phyloP scores from a whole-genome alignment of 2,113 vertebrate genomes.

The Nesoenas mayeri region DNA sequence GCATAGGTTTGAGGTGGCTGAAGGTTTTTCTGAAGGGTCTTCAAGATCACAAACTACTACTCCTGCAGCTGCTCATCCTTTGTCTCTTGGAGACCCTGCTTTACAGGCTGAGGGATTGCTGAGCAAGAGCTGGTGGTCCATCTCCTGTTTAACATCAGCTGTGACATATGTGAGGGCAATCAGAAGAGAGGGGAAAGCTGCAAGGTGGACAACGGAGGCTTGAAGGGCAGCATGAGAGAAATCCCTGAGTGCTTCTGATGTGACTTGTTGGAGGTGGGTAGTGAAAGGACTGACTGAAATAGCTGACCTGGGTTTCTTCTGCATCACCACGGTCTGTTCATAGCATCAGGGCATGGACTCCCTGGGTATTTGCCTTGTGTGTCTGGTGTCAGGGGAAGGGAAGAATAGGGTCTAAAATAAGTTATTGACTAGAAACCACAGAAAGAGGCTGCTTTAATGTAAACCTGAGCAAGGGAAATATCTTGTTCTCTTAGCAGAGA shows the following conservation, averaged over 20 bases:
- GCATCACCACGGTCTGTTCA: neutral
- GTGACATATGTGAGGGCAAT: neutral
- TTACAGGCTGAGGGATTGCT: neutral
- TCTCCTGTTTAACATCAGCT: neutral
- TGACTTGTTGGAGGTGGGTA: neutral
- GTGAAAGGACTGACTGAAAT: neutral
- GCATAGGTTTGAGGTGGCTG: neutral
- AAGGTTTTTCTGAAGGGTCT: neutral
- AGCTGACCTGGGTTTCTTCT: fast-evolving
- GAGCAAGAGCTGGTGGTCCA: neutral
- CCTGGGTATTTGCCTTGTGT: neutral
- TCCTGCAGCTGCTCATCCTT: neutral
- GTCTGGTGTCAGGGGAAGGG: neutral
- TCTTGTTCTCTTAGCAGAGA: neutral
- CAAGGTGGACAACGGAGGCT: neutral
- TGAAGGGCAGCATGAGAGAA: neutral
- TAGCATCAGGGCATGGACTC: neutral
- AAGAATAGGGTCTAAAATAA: neutral
- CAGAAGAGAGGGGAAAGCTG: neutral
- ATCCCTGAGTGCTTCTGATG: neutral
- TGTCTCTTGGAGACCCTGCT: neutral
- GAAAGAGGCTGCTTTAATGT: neutral
- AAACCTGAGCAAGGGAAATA: neutral
- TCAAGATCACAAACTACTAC: neutral
- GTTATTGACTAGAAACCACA: neutral